Base-by-base conservation (phyloP, 2,888 invertebrate species). In the Mechanitis messenoides region DNA sequence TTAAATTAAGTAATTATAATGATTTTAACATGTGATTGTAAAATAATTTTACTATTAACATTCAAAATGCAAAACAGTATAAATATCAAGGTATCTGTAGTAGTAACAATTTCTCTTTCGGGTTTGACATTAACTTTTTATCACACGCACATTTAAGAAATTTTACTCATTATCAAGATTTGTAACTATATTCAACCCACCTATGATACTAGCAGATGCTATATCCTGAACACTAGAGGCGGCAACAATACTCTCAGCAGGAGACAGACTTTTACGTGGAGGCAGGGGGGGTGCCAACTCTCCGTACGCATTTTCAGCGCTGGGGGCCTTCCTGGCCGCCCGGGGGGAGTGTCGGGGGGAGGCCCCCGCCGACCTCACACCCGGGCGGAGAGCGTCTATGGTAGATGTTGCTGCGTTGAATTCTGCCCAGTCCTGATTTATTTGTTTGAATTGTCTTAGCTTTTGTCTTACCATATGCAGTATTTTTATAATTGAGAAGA, bases 331-430 rank as follows among this genome's bases (percentile, higher is more conserved):
- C 4, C 84, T 76, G 2, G 77, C 64, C 0, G 91, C 79, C 2
- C 84, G 74, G 0, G 88, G 89, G 9, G 83, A 88, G 67, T 92
- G 84, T 0, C 92, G 86, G 0, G 92, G 92, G 0, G 92, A 92
- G 0, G 91, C 91, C 28, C 86, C 88, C 6, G 93, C 92, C 50
- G 92, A 92, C 0, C 92, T 88, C 0, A 79, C 83, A 0, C 80
- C 78, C 0, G 88, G 88, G 0, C 89, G 81, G 0, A 93, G 80
- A 2, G 91, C 92, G 69, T 91, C 92, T 64, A 93, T 90, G 1
- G 92, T 92, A 2, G 92, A 92, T 2, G 92, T 92, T 0, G 92
- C 92, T 12, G 93, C 92, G 81, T 93, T 93, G 84, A 93, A 93
- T 65, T 92, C 93, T 12, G 87, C 86, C 84, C 92, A 92, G 67